Conservation (phyloP, 2,888 invertebrate genomes). For the Drosophila subquinaria region DNA sequence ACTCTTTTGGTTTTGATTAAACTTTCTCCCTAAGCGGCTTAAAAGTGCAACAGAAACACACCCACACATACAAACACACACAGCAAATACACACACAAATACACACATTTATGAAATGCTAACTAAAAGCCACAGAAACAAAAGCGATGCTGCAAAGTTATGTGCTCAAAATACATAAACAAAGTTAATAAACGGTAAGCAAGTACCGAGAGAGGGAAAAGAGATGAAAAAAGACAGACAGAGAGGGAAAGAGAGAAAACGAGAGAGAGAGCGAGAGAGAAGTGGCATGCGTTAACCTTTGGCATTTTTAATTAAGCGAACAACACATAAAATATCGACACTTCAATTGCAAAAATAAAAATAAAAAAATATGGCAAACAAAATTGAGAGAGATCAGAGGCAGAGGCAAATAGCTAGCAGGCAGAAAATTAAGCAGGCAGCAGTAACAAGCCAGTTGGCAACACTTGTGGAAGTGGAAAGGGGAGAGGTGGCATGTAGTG, state of each 20-base stretch:
- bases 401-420: constrained; percentile 46
- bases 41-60: constrained; percentile 67
- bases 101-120: constrained; percentile 19
- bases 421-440: constrained; percentile 69
- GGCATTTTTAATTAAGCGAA: constrained; percentile 81
- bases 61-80: constrained; percentile 18
- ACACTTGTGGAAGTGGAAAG: constrained; percentile 3
- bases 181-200: constrained; percentile 66
- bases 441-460: constrained; percentile 30
- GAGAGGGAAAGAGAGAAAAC: neutral
- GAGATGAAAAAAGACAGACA: neutral
- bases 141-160: constrained; percentile 57
- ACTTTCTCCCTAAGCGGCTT: constrained; percentile 72
- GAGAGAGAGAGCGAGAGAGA: neutral
- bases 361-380: constrained; percentile 4
- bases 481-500: neutral
- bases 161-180: constrained; percentile 72
- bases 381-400: constrained; percentile 1
- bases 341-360: constrained; percentile 73
- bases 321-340: constrained; percentile 80
- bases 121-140: constrained; percentile 42
- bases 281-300: constrained; percentile 74
- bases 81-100: constrained; percentile 22
- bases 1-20: constrained; percentile 60
- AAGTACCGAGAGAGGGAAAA: neutral